Evolutionary conservation across 2,888 invertebrate species (phyloP), one percentile per base, ranked within the genome.

Genomic region (Creontiades dilutus): DNA sequence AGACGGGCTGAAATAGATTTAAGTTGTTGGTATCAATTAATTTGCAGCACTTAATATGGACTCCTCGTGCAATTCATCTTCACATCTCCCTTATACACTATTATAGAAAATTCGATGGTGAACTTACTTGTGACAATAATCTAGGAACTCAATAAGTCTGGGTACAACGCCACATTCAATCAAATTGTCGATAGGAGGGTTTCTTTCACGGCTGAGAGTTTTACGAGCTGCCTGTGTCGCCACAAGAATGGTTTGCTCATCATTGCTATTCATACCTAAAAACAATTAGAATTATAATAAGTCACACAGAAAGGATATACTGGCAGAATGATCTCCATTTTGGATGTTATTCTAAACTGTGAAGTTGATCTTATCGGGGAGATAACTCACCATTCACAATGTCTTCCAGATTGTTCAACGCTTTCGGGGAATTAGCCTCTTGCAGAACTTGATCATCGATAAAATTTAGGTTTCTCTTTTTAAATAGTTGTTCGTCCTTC

Each of bases 171-270:
- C 99, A 90, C 98, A 97, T 92, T 96, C 95, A 93, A 99, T 98
- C 76, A 99, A 98, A 94, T 98, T 98, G 93, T 99, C 98, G 92
- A 99, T 99, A 1, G 99, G 99, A 87, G 99, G 99, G 94, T 98
- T 98, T 4, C 98, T 98, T 94, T 99, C 99, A 93, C 96, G 95
- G 92, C 98, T 98, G 89, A 99, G 94, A 86, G 99, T 95, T 94
- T 98, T 99, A 90, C 99, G 95, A 94, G 99, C 98, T 0, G 96
- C 95, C 91, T 97, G 96, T 0, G 97, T 97, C 0, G 97, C 96
- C 52, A 94, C 92, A 9, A 97, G 95, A 92, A 96, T 96, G 4
- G 94, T 92, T 0, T 94, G 93, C 81, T 95, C 94, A 93, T 97
- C 96, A 0, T 93, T 92, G 16, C 95, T 95, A 91, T 95, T 95